These are phyloP conservation scores for Conchocele bisecta DNA, from an alignment of 2,888 invertebrate genomes.

Conservation along the genomic window DNA sequence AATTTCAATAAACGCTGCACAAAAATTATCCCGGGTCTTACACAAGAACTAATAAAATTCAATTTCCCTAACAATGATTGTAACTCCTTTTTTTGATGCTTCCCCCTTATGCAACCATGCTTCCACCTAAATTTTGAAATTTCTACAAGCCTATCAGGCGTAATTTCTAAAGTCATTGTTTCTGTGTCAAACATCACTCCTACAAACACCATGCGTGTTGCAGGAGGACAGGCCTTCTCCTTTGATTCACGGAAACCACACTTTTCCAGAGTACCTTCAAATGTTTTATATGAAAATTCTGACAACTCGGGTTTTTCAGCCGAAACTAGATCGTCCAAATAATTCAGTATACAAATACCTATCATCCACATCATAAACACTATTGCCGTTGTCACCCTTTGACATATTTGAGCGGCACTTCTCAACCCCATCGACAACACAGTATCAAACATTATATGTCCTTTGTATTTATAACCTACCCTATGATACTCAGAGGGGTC, in stretches of 20 bases:
- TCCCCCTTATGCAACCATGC: conserved; percentile 12
- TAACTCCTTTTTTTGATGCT: conserved; percentile 14
- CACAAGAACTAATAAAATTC: conserved; percentile 36
- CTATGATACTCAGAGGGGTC: not conserved
- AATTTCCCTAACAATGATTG: conserved; percentile 31
- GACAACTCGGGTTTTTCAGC: not conserved
- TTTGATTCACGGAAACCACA: not conserved
- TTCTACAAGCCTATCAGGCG: not conserved
- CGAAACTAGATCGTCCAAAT: not conserved
- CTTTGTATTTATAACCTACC: not conserved
- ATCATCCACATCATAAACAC: not conserved
- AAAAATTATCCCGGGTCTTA: conserved; percentile 20
- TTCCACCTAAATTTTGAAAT: not conserved
- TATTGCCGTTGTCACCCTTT: not conserved
- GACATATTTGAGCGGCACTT: not conserved
- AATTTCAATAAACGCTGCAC: conserved; percentile 8
- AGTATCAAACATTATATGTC: not conserved
- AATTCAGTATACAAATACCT: not conserved
- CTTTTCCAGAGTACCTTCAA: not conserved
- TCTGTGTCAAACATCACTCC: not conserved
- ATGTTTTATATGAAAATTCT: not conserved
- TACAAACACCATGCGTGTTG: not conserved
- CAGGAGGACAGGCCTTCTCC: not conserved
- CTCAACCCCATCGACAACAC: not conserved
- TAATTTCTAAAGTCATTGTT: not conserved